phyloP scores from a whole-genome alignment of 2,888 invertebrate species.

The Tiphia femorata region DNA sequence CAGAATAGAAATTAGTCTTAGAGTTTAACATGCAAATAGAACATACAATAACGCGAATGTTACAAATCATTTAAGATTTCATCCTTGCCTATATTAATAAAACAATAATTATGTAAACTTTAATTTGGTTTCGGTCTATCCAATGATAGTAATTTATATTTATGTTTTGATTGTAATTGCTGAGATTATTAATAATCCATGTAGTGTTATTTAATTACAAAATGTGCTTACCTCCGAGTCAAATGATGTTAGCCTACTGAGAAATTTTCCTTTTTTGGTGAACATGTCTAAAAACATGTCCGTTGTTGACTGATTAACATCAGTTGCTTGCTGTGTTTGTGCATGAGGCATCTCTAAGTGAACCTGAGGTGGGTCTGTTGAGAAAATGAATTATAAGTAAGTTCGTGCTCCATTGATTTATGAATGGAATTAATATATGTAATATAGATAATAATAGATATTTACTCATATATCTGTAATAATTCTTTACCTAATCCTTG shows the following conservation, averaged over 20 bases:
- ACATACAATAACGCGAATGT: no score
- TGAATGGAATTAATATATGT: neutral
- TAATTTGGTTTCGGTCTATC: no score
- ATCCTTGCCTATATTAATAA: no score
- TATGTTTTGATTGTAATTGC: no score
- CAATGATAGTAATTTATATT: no score
- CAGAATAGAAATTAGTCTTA: no score
- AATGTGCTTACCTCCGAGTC: conserved; percentile 91
- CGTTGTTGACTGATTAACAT: conserved; percentile 81
- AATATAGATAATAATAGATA: neutral
- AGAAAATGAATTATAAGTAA: neutral
- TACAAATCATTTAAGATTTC: no score
- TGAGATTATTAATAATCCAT: no score
- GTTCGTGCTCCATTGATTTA: neutral
- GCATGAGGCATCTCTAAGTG: conserved; percentile 71
- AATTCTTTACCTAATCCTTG: conserved; percentile 75
- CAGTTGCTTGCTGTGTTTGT: conserved; percentile 73
- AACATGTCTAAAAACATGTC: conserved; percentile 96
- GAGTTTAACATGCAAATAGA: no score
- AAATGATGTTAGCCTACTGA: conserved; percentile 89
- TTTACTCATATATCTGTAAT: neutral
- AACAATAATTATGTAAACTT: no score
- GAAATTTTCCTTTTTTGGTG: conserved; percentile 89
- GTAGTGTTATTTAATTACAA: no score
- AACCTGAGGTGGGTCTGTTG: conserved; percentile 75